phyloP scores from a whole-genome alignment of 2,888 invertebrate species.

The Lacanobia wlatinum region DNA sequence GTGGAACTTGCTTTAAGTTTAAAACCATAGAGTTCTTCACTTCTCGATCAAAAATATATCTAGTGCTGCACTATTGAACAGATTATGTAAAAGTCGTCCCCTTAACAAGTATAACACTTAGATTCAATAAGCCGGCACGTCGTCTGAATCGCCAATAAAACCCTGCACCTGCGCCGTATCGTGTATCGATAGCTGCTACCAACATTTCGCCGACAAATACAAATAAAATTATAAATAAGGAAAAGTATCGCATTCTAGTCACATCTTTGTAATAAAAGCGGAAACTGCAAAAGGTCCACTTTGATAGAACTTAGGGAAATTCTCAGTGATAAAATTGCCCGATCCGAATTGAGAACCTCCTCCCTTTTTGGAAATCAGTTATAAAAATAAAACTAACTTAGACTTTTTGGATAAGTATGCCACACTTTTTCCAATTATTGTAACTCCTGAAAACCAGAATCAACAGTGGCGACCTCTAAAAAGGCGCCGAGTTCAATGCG shows the following conservation, averaged over 20 bases:
- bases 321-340: neutral
- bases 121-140: constrained; percentile 54
- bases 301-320: neutral
- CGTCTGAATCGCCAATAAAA: constrained; percentile 62
- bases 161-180: constrained; percentile 68
- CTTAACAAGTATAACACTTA: constrained; percentile 22
- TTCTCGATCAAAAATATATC: neutral
- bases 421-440: too few species aligned
- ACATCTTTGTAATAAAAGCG: constrained; percentile 21
- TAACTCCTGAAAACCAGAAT: too few species aligned
- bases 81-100: constrained; percentile 21
- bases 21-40: neutral
- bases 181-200: constrained; percentile 32
- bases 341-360: neutral
- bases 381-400: too few species aligned
- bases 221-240: constrained; percentile 72
- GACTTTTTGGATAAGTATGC: too few species aligned
- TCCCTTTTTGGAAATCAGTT: too few species aligned
- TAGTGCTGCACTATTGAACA: neutral
- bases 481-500: too few species aligned
- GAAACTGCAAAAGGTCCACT: constrained; percentile 26
- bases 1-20: too few species aligned
- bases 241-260: constrained; percentile 68
- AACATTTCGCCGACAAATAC: constrained; percentile 53
- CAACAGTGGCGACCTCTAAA: too few species aligned